Percentiles rank a stretch among this genome's conserved stretches.
Conservation (phyloP, 2,888 invertebrate genomes). For the Amiota communis region DNA sequence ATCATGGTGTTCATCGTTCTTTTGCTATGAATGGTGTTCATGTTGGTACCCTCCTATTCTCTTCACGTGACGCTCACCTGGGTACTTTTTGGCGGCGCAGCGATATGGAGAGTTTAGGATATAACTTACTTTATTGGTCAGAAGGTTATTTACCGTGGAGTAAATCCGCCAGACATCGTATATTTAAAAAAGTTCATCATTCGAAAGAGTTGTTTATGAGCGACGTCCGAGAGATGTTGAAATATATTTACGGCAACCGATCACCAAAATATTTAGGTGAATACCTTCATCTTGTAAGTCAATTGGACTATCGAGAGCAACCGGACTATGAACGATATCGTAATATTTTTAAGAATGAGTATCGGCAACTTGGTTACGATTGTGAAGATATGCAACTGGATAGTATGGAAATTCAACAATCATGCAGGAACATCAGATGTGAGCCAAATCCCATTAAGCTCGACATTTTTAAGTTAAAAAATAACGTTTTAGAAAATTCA, state of each 20-base stretch:
- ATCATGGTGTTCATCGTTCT: no score
- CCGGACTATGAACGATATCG: conserved; percentile 85
- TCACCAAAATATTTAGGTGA: no score
- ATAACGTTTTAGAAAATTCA: conserved; percentile 67
- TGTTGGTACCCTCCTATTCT: conserved; percentile 97
- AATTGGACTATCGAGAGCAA: conserved; percentile 81
- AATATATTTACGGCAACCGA: no score
- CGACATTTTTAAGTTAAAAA: conserved; percentile 74
- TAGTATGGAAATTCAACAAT: conserved; percentile 67
- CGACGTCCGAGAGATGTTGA: no score
- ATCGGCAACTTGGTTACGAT: conserved; percentile 75
- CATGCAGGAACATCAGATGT: conserved; percentile 65
- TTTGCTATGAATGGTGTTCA: conserved; percentile 93
- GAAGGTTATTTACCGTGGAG: conserved; percentile 93
- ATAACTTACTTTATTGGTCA: conserved; percentile 94
- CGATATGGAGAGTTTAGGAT: conserved; percentile 92
- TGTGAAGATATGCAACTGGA: conserved; percentile 58
- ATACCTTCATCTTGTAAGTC: conserved; percentile 81
- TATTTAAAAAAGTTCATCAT: conserved; percentile 79
- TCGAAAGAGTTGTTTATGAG: conserved; percentile 80
- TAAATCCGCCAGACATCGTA: conserved; percentile 78
- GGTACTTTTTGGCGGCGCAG: conserved; percentile 91
- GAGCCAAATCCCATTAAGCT: conserved; percentile 50
- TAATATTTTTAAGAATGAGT: conserved; percentile 79
- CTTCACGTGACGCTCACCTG: conserved; percentile 97